A percentile compares a stretch with the other conserved stretches of the same genome.
These are phyloP conservation scores for Tragelaphus strepsiceros DNA, from an alignment of 2,113 vertebrate species.

Conservation along the genomic window DNA sequence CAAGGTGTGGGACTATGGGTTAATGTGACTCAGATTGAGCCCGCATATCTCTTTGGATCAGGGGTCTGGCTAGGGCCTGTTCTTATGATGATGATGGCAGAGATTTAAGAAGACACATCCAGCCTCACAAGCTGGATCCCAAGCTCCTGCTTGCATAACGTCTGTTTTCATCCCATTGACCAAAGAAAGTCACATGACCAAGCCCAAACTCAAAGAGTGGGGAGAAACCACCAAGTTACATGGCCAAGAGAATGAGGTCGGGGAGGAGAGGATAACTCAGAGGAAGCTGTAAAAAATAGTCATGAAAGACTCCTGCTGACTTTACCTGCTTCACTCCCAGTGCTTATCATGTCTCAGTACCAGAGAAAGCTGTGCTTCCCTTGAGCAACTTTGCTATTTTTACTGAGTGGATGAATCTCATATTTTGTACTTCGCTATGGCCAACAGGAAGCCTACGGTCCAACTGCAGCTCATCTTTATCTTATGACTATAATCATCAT, in stretches of 20 bases:
- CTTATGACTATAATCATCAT: neutral
- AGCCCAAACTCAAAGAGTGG: neutral
- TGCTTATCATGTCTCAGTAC: neutral
- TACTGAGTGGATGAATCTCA: neutral
- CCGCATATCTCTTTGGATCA: neutral
- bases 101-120: neutral
- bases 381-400: neutral
- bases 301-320: neutral
- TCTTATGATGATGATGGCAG: neutral
- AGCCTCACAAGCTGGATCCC: neutral
- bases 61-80: too few species aligned
- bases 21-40: neutral
- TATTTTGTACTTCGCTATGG: neutral
- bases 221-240: neutral
- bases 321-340: neutral
- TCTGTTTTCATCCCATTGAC: neutral
- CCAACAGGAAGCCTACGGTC: neutral
- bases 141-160: neutral
- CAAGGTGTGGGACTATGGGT: neutral
- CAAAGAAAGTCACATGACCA: neutral
- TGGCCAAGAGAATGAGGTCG: neutral
- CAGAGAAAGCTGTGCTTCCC: neutral
- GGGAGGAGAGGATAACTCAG: neutral
- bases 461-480: neutral
- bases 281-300: neutral